A percentile compares a stretch with the other conserved stretches of the same genome.
Conservation (phyloP, 2,888 invertebrate genomes). For the Gymnoscelis rufifasciata region DNA sequence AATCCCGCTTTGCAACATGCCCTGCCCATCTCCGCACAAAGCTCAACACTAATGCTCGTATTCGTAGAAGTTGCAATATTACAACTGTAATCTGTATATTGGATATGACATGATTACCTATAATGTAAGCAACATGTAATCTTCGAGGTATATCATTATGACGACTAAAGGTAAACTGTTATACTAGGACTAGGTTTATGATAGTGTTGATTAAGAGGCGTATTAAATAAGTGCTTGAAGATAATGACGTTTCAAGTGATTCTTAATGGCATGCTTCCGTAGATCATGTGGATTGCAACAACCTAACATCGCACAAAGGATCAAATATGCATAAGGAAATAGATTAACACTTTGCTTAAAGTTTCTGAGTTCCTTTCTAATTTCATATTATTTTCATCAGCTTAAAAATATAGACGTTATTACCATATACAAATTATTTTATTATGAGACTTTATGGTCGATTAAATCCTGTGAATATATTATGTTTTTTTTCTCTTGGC, state of each 20-base stretch:
- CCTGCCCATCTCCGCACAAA: too few relatives aligned
- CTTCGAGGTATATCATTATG: background rate
- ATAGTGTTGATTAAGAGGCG: constrained; percentile 8
- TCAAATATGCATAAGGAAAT: constrained; percentile 36
- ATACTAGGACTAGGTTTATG: constrained; percentile 1
- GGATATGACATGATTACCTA: too few relatives aligned
- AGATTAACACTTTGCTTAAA: constrained; percentile 30
- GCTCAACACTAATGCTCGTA: too few relatives aligned
- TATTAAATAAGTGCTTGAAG: constrained; percentile 14
- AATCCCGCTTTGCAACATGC: too few relatives aligned
- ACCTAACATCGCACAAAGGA: constrained; percentile 20
- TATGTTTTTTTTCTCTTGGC: background rate
- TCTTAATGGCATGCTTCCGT: constrained; percentile 12
- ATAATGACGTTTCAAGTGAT: constrained; percentile 19
- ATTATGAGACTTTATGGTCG: background rate
- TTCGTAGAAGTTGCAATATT: too few relatives aligned
- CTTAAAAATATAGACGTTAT: background rate
- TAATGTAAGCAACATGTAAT: constrained; percentile 1
- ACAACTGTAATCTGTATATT: too few relatives aligned
- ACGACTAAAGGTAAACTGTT: too few relatives aligned
- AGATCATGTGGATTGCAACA: constrained; percentile 23
- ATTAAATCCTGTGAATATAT: background rate
- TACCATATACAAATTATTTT: background rate
- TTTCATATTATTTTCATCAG: constrained; percentile 14
- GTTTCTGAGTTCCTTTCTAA: constrained; percentile 41